Evolutionary conservation across 2,797 vertebrate species (phyloP).

Genomic region (Myripristis murdjan): DNA sequence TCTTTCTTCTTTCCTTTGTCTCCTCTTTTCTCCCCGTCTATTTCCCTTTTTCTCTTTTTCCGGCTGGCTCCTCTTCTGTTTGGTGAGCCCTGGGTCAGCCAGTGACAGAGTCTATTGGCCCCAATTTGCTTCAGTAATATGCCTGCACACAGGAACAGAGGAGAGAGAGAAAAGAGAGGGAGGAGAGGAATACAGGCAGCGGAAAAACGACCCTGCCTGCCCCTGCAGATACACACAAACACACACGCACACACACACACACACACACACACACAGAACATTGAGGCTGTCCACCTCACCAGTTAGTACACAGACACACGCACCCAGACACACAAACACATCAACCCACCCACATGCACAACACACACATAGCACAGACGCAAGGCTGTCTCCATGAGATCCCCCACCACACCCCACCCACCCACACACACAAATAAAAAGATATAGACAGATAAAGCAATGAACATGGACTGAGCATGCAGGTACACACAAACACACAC

Average conservation of each 20-base stretch:
- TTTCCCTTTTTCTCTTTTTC: conserved; percentile 55
- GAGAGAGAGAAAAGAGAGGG: conserved; percentile 51
- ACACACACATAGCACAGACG: neutral
- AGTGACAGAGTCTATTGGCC: conserved; percentile 78
- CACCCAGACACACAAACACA: neutral
- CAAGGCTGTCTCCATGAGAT: neutral
- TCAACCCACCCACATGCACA: neutral
- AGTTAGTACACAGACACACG: neutral
- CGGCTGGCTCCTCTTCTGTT: conserved; percentile 55
- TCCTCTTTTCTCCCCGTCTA: conserved; percentile 44
- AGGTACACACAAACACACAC: neutral
- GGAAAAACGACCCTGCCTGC: conserved; percentile 46
- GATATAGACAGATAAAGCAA: neutral
- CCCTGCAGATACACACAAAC: conserved; percentile 7
- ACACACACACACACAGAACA: conserved; percentile 8
- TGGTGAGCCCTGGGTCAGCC: conserved; percentile 67
- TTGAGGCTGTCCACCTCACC: no score
- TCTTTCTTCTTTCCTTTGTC: conserved; percentile 40
- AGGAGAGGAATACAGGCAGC: conserved; percentile 38
- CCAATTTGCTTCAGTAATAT: conserved; percentile 80
- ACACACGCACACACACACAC: neutral
- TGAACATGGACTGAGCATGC: no score
- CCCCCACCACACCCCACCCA: neutral
- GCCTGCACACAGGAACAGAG: conserved; percentile 60
- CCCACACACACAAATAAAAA: neutral